Base-by-base conservation (phyloP, 2,797 vertebrate genomes). In the Mormyrus proboscirostris region DNA sequence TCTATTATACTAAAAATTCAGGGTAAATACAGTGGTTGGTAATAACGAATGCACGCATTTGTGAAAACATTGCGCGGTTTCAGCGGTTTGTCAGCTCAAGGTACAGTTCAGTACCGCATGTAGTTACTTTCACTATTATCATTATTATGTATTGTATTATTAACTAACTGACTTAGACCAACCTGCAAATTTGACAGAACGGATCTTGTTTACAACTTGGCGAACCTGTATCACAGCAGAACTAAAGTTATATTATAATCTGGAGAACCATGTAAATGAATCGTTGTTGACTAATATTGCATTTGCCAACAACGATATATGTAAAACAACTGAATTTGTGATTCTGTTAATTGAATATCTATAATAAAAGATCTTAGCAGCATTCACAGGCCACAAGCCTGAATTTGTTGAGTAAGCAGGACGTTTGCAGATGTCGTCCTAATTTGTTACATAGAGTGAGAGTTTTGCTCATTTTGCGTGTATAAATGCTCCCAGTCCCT, bases 381-480 rank as follows among this genome's bases (percentile, higher is more conserved):
- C 41, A 29, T 10, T 29, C 2, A 19, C 4, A 33, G 7, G 25
- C 22, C 16, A 10, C 41, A 5, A 14, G 25, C 62, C 59, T 29
- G 33, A 87, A 87, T 38, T 55, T 87, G 86, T 59, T 44, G 86
- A 8, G 29, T 87, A 87, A 87, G 53, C 86, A 87, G 38, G 53
- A 59, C 7, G 53, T 29, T n/a, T 57, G 86, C 53, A 87, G 53
- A 87, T 57, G 53, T 87, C 84, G 33, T 38, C 25, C 53, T 59
- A 87, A 87, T 87, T 59, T 22, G 69, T 88, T 83, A 83, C 41
- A 49, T 86, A 38, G 62, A 84, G 47, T 82, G 53, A 6, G 76
- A 50, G 41, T 84, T 84, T 86, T 25, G 9, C 51, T 65, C 82
- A 85, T 51, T 86, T 51, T 62, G 41, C 12, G 19, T 50, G 47